These are phyloP conservation scores for Danaus melanippus DNA, from an alignment of 1,140 invertebrate genomes.

Conservation along the genomic window DNA sequence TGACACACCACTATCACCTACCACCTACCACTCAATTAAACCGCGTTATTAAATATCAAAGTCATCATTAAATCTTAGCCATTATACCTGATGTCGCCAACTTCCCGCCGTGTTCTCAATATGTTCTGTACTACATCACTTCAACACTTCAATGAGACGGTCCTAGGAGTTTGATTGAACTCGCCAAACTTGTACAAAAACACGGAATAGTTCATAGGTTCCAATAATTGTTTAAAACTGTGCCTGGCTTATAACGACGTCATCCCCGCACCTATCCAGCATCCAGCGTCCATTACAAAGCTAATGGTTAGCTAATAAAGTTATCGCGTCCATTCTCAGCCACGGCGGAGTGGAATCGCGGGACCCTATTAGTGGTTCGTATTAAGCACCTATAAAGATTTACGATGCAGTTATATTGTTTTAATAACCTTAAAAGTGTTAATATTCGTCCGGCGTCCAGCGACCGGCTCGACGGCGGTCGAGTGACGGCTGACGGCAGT, in stretches of 20 bases:
- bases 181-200: too few species aligned
- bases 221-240: too few species aligned
- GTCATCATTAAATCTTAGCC: slow-evolving; percentile 4
- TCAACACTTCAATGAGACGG: too few species aligned
- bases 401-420: slow-evolving; percentile 25
- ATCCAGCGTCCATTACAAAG: too few species aligned
- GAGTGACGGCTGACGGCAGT: slow-evolving; percentile 15
- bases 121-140: too few species aligned
- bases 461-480: slow-evolving; percentile 15
- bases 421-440: slow-evolving; percentile 29
- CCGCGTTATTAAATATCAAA: slow-evolving; percentile 19
- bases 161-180: too few species aligned
- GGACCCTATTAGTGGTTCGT: slow-evolving; percentile 1
- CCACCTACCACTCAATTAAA: slow-evolving; percentile 39
- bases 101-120: too few species aligned
- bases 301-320: too few species aligned
- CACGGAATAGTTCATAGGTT: too few species aligned
- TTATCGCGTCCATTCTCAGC: too few species aligned
- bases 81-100: not conserved
- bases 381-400: slow-evolving; percentile 19
- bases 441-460: slow-evolving; percentile 32
- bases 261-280: too few species aligned
- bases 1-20: slow-evolving; percentile 21
- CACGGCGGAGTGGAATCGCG: not conserved
- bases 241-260: too few species aligned